Percentiles rank a stretch among this genome's conserved stretches.
Conservation (phyloP, 2,113 vertebrate species). For the Brachionichthys hirsutus region DNA sequence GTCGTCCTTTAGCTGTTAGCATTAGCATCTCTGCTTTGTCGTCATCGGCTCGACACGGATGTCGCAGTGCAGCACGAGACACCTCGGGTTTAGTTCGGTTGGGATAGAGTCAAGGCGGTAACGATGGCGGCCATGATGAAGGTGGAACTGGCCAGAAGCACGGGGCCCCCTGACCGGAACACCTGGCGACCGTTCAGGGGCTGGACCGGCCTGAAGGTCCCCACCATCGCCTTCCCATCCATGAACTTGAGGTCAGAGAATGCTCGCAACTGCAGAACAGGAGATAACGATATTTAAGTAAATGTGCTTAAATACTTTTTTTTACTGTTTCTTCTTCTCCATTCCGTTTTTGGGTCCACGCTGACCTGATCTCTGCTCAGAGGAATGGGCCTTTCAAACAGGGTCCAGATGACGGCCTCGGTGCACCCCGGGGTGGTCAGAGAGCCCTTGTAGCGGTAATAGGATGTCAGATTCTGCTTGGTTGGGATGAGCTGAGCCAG, state of each 20-base stretch:
- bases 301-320: too few relatives aligned
- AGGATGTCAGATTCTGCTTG: constrained; percentile 73
- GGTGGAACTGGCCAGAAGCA: constrained; percentile 44
- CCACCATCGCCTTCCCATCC: constrained; percentile 58
- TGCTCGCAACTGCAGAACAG: constrained; percentile 56
- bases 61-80: constrained; percentile 38
- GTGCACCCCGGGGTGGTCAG: constrained; percentile 88
- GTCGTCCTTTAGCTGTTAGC: constrained; percentile 5
- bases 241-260: constrained; percentile 72
- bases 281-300: too few relatives aligned
- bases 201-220: constrained; percentile 76
- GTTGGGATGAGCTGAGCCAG: constrained; percentile 80
- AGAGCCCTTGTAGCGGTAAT: constrained; percentile 89
- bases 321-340: not conserved
- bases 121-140: constrained; percentile 53
- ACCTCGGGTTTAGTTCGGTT: constrained; percentile 50
- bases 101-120: constrained; percentile 54
- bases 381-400: constrained; percentile 82
- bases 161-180: constrained; percentile 54
- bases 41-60: constrained; percentile 31
- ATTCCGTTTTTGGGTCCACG: too few relatives aligned
- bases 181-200: constrained; percentile 68
- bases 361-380: constrained; percentile 81
- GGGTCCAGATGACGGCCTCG: constrained; percentile 85
- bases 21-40: constrained; percentile 14